These are phyloP conservation scores for Miltochrista miniata DNA, from an alignment of 2,888 invertebrate genomes.

Conservation along the genomic window DNA sequence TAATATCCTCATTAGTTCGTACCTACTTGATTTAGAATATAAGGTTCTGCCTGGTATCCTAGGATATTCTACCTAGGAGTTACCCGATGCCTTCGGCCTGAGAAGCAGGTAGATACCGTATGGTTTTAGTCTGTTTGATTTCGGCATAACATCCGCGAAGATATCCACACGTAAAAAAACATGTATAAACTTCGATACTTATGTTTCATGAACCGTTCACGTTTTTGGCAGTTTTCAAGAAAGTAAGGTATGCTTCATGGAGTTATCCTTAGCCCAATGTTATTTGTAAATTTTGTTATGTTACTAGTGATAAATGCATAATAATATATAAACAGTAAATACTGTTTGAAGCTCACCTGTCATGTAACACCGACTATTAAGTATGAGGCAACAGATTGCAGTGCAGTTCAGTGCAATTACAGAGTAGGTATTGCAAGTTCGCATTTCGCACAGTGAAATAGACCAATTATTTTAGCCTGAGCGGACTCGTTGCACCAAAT, in stretches of 20 bases:
- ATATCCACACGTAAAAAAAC: too few species aligned
- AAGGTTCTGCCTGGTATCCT: too few species aligned
- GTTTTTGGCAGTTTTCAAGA: not conserved
- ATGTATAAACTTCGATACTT: too few species aligned
- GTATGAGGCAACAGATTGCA: constrained; percentile 18
- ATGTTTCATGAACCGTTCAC: too few species aligned
- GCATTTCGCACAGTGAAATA: constrained; percentile 32
- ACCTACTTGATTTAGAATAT: too few species aligned
- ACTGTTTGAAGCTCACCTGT: constrained; percentile 22
- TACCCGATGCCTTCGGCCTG: too few species aligned
- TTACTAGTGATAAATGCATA: not conserved
- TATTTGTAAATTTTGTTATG: not conserved
- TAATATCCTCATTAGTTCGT: not conserved
- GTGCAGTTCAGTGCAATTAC: constrained; percentile 18
- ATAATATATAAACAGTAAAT: not conserved
- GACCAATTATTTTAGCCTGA: constrained; percentile 32
- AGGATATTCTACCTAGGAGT: too few species aligned
- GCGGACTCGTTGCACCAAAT: constrained; percentile 25
- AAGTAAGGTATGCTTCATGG: not conserved
- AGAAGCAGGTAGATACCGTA: too few species aligned
- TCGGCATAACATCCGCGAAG: too few species aligned
- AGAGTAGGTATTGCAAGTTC: constrained; percentile 26
- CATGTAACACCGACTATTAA: constrained; percentile 25
- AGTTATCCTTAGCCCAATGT: not conserved
- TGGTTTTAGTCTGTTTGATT: too few species aligned